Evolutionary conservation across 2,888 invertebrate genomes (phyloP), one percentile per base, ranked within the genome.

Genomic region (Sesamia inferens): DNA sequence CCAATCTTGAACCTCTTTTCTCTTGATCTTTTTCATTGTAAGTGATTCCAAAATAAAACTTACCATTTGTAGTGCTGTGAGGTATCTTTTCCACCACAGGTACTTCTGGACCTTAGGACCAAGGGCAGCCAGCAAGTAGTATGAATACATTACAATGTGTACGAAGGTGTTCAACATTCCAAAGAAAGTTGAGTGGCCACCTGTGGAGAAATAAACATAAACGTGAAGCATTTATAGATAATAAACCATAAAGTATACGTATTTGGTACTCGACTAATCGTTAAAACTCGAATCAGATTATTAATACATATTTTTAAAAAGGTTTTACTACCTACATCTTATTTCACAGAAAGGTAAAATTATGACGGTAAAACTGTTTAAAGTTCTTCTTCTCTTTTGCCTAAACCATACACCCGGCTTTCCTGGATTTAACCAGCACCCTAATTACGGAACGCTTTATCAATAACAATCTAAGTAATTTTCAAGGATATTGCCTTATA

Each of bases 11-110:
- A 31, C 57, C 44, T 44, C 14, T 42, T 19, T 59, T 31, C 16
- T 39, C 5, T 14, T 31, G 8, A 22, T 19, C 39, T 39, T n/a
- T n/a, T 39, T n/a, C n/a, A 16, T 24, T 3, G 59, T 48, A 2
- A 22, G 14, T n/a, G 51, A 51, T 48, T 51, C 22, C 7, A 13
- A 13, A n/a, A 75, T 13, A 42, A 58, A 72, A n/a, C 73, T 93
- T 94, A 98, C 97, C 98, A 99, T 99, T 95, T 99, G 99, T 87
- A 99, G 95, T 13, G 97, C 97, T 14, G 99, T 99, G 90, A 99
- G 97, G 92, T 99, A 99, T 90, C 98, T 98, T 96, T 99, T 99
- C 99, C 99, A 99, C 99, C 99, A 99, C 71, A 99, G 97, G 93
- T 98, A 99, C 89, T 98, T 98, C 93, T 98, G 98, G 79, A 98